Percentiles rank a stretch among this genome's conserved stretches.
Conservation (phyloP, 2,797 vertebrate genomes). For the Otolemur crassicaudatus region DNA sequence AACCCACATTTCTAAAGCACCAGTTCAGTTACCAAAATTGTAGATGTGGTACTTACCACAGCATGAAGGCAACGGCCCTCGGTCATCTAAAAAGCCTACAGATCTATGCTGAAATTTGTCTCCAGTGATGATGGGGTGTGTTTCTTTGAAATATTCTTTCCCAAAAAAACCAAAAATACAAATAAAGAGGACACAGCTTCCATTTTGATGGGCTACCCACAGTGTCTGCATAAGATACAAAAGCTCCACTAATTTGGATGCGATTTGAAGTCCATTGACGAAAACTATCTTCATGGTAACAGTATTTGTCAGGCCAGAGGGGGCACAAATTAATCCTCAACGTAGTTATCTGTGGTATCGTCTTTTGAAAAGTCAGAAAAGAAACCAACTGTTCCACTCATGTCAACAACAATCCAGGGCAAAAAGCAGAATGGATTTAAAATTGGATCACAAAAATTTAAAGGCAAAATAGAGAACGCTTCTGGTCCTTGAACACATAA, state of each 20-base stretch:
- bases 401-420: slow-evolving; percentile 87
- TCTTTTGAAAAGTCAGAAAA: slow-evolving; percentile 80
- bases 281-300: slow-evolving; percentile 85
- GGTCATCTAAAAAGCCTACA: slow-evolving; percentile 86
- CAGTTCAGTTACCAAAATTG: slow-evolving; percentile 84
- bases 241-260: slow-evolving; percentile 84
- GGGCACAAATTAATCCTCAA: slow-evolving; percentile 72
- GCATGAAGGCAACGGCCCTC: slow-evolving; percentile 83
- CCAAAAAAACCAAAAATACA: slow-evolving; percentile 58
- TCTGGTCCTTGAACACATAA: slow-evolving; percentile 97
- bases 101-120: slow-evolving; percentile 87
- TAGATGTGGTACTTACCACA: slow-evolving; percentile 88
- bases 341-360: slow-evolving; percentile 79
- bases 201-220: slow-evolving; percentile 84
- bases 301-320: slow-evolving; percentile 86
- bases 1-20: slow-evolving; percentile 83
- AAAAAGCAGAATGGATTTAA: slow-evolving; percentile 88
- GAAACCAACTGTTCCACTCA: slow-evolving; percentile 84
- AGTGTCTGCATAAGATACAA: slow-evolving; percentile 81
- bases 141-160: slow-evolving; percentile 83
- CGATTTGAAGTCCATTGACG: slow-evolving; percentile 85
- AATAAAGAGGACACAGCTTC: slow-evolving; percentile 80
- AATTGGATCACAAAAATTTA: slow-evolving; percentile 89
- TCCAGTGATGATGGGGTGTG: slow-evolving; percentile 80
- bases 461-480: slow-evolving; percentile 95